Base-by-base conservation (phyloP, 1,140 invertebrate species). In the Trypoxylus dichotomus region DNA sequence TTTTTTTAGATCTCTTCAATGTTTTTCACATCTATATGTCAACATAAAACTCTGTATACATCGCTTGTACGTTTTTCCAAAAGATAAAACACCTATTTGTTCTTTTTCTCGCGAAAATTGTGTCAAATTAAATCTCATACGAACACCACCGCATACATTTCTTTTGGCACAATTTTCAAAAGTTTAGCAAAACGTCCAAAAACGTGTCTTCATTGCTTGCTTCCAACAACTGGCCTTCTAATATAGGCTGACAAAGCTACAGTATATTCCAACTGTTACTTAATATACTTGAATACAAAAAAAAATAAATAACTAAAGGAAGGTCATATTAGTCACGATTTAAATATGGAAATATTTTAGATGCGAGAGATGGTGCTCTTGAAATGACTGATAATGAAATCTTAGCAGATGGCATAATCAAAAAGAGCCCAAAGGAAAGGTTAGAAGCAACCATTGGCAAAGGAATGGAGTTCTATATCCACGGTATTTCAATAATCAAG, bases 401-500 rank as follows among this genome's bases (percentile, higher is more conserved):
- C 81, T 89, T 96, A 78, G 93, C 93, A 74, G 95, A 96, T 87
- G 94, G 94, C 32, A 91, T 95, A 78, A 91, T 95, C 78, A 95
- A 95, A 85, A 96, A 96, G 86, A 92, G 93, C 80, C 89, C 90
- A 10, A 94, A 95, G 88, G 94, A 95, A 79, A 93, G 95, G 86
- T 90, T 96, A 75, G 95, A 96, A 88, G 94, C 96, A 79, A 94
- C 94, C 32, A 96, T 96, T 81, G 94, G 94, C 8, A 95, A 96
- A 85, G 95, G 94, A 63, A 95, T 96, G 93, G 94, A 96, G 87
- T 95, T 96, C 83, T 95, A 94, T 3, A 95, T 96, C 88, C 94
- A 95, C 86, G 94, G 93, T 93, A 90, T 75, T 42, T 75, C 13
- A 54, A 73, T 73, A 19, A 10, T 73, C 71, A 0, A 71, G 24